Evolutionary conservation across 2,888 invertebrate genomes (phyloP).

Genomic region (Galerucella nymphaeae): DNA sequence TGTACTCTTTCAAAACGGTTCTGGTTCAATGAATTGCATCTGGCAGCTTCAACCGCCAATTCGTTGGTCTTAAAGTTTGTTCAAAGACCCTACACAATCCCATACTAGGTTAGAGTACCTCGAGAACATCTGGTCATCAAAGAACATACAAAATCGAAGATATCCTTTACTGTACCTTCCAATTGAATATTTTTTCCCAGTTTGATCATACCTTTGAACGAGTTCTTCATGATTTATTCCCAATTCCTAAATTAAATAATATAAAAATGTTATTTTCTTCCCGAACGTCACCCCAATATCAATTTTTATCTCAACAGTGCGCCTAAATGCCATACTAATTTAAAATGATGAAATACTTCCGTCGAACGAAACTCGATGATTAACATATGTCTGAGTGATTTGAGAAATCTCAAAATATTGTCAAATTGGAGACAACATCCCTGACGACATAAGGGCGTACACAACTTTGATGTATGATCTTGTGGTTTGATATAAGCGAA

Average conservation of each 20-base stretch:
- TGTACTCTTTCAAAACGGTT: too few relatives aligned
- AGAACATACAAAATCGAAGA: too few relatives aligned
- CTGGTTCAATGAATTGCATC: too few relatives aligned
- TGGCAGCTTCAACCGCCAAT: too few relatives aligned
- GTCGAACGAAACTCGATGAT: slow-evolving; percentile 30
- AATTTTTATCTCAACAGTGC: slow-evolving; percentile 24
- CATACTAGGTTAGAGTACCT: too few relatives aligned
- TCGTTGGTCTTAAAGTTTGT: too few relatives aligned
- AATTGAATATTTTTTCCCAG: too few relatives aligned
- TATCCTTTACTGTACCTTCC: too few relatives aligned
- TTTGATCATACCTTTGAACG: too few relatives aligned
- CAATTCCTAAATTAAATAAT: not conserved
- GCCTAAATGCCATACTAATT: slow-evolving; percentile 31
- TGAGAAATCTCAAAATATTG: slow-evolving; percentile 32
- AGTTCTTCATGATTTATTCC: not conserved
- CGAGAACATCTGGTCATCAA: too few relatives aligned
- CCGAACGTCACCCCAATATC: slow-evolving; percentile 17
- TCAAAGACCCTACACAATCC: too few relatives aligned
- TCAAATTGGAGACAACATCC: slow-evolving; percentile 36
- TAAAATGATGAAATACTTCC: slow-evolving; percentile 41
- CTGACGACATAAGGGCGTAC: slow-evolving; percentile 32
- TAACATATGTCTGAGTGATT: slow-evolving; percentile 32
- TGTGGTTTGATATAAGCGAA: slow-evolving; percentile 21
- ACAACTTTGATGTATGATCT: slow-evolving; percentile 32
- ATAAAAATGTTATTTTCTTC: slow-evolving; percentile 22